Evolutionary conservation across 2,888 invertebrate species (phyloP), one percentile per base, ranked within the genome.

Genomic region (Cenopis cana): DNA sequence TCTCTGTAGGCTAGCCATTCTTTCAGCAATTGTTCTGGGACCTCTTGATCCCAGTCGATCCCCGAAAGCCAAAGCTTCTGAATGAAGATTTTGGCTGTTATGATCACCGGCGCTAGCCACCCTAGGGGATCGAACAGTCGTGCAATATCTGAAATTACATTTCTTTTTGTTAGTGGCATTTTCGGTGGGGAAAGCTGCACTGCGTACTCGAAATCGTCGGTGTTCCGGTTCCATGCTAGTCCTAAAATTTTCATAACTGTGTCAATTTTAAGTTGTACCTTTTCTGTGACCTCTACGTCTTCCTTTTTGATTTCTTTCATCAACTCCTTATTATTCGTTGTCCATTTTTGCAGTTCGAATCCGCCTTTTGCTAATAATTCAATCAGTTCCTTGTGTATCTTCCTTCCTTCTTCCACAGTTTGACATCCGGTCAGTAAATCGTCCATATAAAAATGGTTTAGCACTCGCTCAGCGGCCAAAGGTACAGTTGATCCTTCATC

Each of bases 191-290:
- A 12, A 14, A 55, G 6, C 2, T 55, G 55, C 4, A 55, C 55
- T 8, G 55, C 6, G 24, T 29, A 55, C 24, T 55, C 55, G 29
- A 55, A 55, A 12, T 20, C 24, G 20, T 55, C 55, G 14, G 24
- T 24, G 11, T 24, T 29, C 14, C 55, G 24, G 14, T 55, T 55
- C 55, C 55, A 55, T 11, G 55, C 5, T 14, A 55, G 29, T 4
- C 55, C 55, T 24, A 55, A 55, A 24, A 55, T 55, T 20, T 55
- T 55, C 24, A 24, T 55, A 36, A 36, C 36, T 36, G 36, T 36
- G 36, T 36, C 10, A 36, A 36, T 36, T 36, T 36, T 36, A 36
- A 36, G 36, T 36, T 36, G 36, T 10, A 36, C 36, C 8, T 10
- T 36, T 36, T 36, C 36, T 36, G 36, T 36, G 8, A 36, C 36